Conservation (phyloP, 1,140 invertebrate species). For the Periplaneta americana region DNA sequence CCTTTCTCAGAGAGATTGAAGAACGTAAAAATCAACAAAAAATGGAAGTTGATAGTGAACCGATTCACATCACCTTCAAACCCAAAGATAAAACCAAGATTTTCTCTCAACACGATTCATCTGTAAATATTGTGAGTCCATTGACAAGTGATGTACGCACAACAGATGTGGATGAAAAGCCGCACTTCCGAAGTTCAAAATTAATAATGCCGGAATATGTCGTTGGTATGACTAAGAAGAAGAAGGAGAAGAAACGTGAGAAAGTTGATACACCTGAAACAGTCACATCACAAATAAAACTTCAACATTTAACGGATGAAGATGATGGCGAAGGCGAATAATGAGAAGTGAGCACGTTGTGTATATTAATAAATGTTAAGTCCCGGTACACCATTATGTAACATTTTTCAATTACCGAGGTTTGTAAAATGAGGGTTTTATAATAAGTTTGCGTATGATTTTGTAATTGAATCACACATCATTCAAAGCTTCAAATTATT, state of each 20-base stretch:
- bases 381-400: background rate
- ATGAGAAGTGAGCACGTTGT: background rate
- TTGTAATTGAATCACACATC: too few species aligned
- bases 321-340: constrained; percentile 40
- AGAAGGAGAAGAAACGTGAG: constrained; percentile 36
- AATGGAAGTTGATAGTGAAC: constrained; percentile 27
- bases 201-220: constrained; percentile 74
- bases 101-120: background rate
- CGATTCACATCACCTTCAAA: constrained; percentile 27
- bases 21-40: constrained; percentile 38
- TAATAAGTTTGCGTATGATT: too few species aligned
- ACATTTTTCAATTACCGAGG: background rate
- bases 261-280: constrained; percentile 22
- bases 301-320: constrained; percentile 55
- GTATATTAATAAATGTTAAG: background rate
- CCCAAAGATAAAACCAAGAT: constrained; percentile 22
- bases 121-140: background rate
- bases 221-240: constrained; percentile 59
- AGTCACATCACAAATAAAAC: constrained; percentile 40
- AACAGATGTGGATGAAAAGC: constrained; percentile 38
- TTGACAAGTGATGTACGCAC: constrained; percentile 18
- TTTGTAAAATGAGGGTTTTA: too few species aligned
- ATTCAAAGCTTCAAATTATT: too few species aligned
- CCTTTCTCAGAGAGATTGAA: constrained; percentile 60
- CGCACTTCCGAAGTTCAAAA: constrained; percentile 57